A percentile compares a stretch with the other conserved stretches of the same genome.
Conservation (phyloP, 2,888 invertebrate species). For the Aproaerema taeniolella region DNA sequence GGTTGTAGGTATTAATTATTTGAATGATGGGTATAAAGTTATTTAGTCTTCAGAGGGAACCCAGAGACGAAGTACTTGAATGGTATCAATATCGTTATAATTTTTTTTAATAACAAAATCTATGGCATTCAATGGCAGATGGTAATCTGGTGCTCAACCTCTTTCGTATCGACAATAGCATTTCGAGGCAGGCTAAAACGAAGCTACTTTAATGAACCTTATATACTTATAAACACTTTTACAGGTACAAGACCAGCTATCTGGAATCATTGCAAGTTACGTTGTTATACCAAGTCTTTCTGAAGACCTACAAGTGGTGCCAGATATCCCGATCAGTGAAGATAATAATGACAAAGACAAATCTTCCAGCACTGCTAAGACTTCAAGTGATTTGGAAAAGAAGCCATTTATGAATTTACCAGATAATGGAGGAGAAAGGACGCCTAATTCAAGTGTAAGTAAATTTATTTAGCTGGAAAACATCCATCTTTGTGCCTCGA, state of each 20-base stretch:
- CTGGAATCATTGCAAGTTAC: slow-evolving; percentile 76
- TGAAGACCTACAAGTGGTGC: slow-evolving; percentile 76
- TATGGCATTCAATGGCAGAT: no score
- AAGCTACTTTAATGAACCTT: not conserved
- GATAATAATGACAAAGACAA: slow-evolving; percentile 39
- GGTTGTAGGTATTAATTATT: no score
- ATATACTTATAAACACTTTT: not conserved
- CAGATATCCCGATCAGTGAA: slow-evolving; percentile 64
- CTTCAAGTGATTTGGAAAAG: slow-evolving; percentile 38
- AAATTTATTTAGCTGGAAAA: no score
- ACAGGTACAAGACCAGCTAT: slow-evolving; percentile 76
- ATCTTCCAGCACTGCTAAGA: slow-evolving; percentile 22
- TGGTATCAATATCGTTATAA: no score
- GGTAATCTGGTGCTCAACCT: no score
- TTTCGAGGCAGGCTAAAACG: no score
- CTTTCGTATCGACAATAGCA: no score
- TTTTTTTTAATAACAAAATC: no score
- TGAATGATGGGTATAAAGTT: no score
- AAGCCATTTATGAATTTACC: slow-evolving; percentile 42
- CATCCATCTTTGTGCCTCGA: no score
- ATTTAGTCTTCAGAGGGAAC: no score
- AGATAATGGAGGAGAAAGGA: slow-evolving; percentile 39
- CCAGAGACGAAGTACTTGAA: no score
- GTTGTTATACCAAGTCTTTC: slow-evolving; percentile 60
- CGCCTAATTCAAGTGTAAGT: slow-evolving; percentile 48